Evolutionary conservation across 2,113 vertebrate species (phyloP), one percentile per base, ranked within the genome.

Genomic region (Zapornia atra): DNA sequence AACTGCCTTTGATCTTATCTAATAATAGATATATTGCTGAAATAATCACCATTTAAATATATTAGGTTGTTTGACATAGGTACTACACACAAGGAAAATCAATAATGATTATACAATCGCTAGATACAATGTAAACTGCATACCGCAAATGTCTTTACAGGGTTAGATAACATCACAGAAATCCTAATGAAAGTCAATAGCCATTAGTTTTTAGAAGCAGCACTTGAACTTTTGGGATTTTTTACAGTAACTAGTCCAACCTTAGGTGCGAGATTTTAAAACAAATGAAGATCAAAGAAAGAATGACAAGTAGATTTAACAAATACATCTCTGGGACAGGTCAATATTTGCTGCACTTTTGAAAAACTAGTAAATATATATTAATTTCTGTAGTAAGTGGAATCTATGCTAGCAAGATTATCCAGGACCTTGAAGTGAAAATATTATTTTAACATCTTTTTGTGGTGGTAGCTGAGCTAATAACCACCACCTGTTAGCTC

Each of bases 31-130:
- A 98, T 76, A 97, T 96, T 96, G 95, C 97, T 96, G 94, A 97
- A 98, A 98, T 98, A 98, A 98, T 98, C 98, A 91, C 96, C 97
- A 98, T 98, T 98, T 98, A 98, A 98, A 98, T 98, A 98, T 98
- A 98, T 98, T 97, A 98, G 97, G 96, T 96, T 98, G 98, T 98
- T 98, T 98, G 98, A 98, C 98, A 98, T 93, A 97, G 97, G 98
- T 97, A 96, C 97, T 97, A 98, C 97, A 98, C 95, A 96, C 83
- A 81, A 96, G 95, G 79, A 98, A 97, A 98, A 98, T 98, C 98
- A 98, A 98, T 98, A 98, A 97, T 98, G 98, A 98, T 98, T 98
- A 97, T 97, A 97, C 98, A 97, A 95, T 98, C 96, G 72, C 94
- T 96, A 97, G 96, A 97, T 97, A 98, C 98, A 98, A 98, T 98